phyloP scores from a whole-genome alignment of 2,113 vertebrate species.

The Alces alces region DNA sequence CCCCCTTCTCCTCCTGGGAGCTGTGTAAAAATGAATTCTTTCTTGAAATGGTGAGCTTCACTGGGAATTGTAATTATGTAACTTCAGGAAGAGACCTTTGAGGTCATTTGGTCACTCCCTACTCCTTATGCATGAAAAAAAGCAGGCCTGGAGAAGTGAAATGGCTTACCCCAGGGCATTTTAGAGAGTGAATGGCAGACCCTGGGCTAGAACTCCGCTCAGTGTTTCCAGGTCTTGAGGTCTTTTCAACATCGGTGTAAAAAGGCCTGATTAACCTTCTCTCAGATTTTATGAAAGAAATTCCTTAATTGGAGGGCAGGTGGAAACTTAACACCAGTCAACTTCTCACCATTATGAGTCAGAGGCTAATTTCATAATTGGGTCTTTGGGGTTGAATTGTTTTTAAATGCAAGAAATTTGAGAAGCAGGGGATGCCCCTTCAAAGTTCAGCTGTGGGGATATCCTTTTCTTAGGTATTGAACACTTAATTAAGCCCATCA shows the following conservation, averaged over 20 bases:
- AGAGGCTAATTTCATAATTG: slow-evolving; percentile 47
- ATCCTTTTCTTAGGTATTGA: not conserved
- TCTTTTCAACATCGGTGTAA: not conserved
- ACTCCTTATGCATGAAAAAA: not conserved
- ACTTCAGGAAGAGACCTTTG: not conserved
- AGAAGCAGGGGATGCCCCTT: slow-evolving; percentile 32
- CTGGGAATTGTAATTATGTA: not conserved
- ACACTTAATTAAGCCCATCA: not conserved
- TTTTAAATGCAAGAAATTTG: slow-evolving; percentile 45
- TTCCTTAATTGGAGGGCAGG: not conserved
- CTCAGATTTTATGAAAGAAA: not conserved
- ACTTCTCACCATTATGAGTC: slow-evolving; percentile 8
- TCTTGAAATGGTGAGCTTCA: slow-evolving; percentile 11
- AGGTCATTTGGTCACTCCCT: not conserved
- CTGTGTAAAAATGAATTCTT: slow-evolving; percentile 8
- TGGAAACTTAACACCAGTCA: not conserved
- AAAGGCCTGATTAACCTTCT: not conserved
- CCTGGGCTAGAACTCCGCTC: not conserved
- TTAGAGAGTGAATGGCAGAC: not conserved
- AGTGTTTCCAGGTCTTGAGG: not conserved
- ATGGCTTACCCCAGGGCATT: not conserved
- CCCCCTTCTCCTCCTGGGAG: not conserved
- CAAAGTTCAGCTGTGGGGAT: not conserved
- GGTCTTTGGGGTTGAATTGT: not conserved
- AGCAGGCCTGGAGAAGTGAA: not conserved